These are phyloP conservation scores for Tenodera sinensis DNA, from an alignment of 2,888 invertebrate species.

Conservation along the genomic window DNA sequence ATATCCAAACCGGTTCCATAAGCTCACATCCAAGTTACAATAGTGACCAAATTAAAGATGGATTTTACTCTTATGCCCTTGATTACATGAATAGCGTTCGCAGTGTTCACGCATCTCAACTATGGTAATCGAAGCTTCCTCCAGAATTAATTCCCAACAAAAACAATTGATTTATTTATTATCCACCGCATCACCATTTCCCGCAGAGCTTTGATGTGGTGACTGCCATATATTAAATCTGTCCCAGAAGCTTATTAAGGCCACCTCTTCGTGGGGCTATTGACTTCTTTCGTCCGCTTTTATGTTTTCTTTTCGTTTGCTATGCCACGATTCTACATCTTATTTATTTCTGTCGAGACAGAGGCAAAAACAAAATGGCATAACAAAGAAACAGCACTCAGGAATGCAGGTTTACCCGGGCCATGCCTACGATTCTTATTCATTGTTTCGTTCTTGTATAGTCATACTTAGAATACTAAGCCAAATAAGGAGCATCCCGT, in stretches of 20 bases:
- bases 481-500: not conserved
- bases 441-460: not conserved
- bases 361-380: not conserved
- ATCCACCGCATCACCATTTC: not conserved
- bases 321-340: not conserved
- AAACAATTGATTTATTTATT: not conserved
- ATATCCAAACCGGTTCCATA: too few species aligned
- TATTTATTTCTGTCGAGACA: not conserved
- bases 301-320: not conserved
- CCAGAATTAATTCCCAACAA: not conserved
- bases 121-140: not conserved
- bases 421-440: not conserved
- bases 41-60: too few species aligned
- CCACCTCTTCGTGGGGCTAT: not conserved
- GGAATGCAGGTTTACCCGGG: not conserved
- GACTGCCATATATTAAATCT: not conserved
- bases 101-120: not conserved
- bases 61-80: too few species aligned
- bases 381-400: not conserved
- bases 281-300: not conserved
- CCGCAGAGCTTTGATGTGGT: not conserved
- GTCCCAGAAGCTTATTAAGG: not conserved
- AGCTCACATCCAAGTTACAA: too few species aligned
- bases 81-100: too few species aligned
- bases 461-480: not conserved